Percentiles rank a stretch among this genome's conserved stretches.
Evolutionary conservation across 1,140 invertebrate species (phyloP).

Genomic region (Rhopalosiphum padi): DNA sequence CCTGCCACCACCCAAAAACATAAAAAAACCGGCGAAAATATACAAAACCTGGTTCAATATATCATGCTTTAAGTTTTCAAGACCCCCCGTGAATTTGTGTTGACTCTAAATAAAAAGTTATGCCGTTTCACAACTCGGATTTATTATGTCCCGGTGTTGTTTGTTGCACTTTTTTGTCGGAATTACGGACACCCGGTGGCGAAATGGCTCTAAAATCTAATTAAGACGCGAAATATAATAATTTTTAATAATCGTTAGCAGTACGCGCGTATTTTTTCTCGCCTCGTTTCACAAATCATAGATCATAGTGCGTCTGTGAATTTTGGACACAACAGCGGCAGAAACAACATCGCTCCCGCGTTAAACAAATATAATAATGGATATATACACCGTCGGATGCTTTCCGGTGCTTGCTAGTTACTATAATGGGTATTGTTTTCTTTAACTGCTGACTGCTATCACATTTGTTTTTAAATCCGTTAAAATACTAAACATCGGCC

Average conservation of each 20-base stretch:
- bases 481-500: background rate
- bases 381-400: background rate
- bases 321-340: slow-evolving; percentile 41
- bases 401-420: background rate
- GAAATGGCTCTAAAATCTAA: slow-evolving; percentile 55
- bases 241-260: slow-evolving; percentile 57
- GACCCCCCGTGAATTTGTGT: slow-evolving; percentile 53
- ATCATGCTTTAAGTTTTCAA: slow-evolving; percentile 57
- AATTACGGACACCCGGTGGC: slow-evolving; percentile 57
- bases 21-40: slow-evolving; percentile 48
- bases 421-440: background rate
- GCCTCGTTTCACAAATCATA: slow-evolving; percentile 38
- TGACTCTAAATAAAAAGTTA: slow-evolving; percentile 54
- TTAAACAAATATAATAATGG: slow-evolving; percentile 22
- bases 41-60: slow-evolving; percentile 53
- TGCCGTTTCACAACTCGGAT: slow-evolving; percentile 53
- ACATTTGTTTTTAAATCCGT: background rate
- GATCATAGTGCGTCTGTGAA: slow-evolving; percentile 30
- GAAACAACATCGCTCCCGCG: background rate
- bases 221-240: slow-evolving; percentile 53
- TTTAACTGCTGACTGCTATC: background rate
- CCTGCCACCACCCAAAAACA: background rate
- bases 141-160: slow-evolving; percentile 55
- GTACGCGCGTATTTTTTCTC: background rate
- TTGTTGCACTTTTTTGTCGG: slow-evolving; percentile 44